Base-by-base conservation (phyloP, 2,888 invertebrate species). In the Rhingia rostrata region DNA sequence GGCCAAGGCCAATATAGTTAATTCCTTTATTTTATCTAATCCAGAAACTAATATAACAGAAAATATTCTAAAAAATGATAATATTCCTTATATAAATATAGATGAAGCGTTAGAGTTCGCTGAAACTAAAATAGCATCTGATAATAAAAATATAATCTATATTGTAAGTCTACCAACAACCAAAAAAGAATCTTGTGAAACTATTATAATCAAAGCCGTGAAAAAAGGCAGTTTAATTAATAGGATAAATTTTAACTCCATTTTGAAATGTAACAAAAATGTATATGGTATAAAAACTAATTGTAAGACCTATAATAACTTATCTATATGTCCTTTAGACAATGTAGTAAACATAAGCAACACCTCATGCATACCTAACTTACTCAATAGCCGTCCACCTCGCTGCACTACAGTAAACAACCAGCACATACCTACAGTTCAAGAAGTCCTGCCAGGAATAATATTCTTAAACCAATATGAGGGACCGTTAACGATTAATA, bases 101-200 rank as follows among this genome's bases (percentile, higher is more conserved):
- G 79, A 83, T 39, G 87, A 86, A 61, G 86, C 86, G 22, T 35
- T 87, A 14, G 87, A 87, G 45, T 86, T 86, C 45, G 66, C 70
- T 4, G 64, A 83, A 12, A 67, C 86, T 30, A 85, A 86, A 72
- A 77, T 86, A 5, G 60, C 74, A 14, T 64, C 63, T 32, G 4
- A 63, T 63, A 33, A 54, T 86, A n/a, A n/a, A n/a, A n/a, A n/a
- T n/a, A n/a, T n/a, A 6, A 51, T 87, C 10, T 86, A 86, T 35
- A 82, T 86, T 49, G 10, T n/a, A 12, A 58, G 54, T 41, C 63
- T 87, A 60, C 86, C 86, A n/a, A 66, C 53, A 14, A 81, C 73
- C 9, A 47, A 61, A 33, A 39, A 56, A 56, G 56, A 85, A 58
- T 63, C 35, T 22, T 86, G 70, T 69, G 51, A 64, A 30, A 74